phyloP scores from a whole-genome alignment of 2,888 invertebrate species.

The Trachelus tabidus region DNA sequence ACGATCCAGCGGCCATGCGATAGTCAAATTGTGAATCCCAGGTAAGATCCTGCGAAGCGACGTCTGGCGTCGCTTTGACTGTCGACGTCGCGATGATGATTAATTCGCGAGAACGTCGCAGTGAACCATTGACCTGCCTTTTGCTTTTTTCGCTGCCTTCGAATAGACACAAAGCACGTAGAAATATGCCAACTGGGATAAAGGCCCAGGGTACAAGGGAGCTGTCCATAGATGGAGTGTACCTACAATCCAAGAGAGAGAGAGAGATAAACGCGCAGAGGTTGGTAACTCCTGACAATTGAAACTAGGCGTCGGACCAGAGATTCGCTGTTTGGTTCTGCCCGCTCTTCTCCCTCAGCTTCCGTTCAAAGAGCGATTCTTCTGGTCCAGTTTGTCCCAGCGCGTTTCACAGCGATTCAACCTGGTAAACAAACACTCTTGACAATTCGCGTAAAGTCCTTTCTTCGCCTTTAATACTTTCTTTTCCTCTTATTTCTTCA shows the following conservation, averaged over 20 bases:
- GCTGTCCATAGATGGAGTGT: neutral
- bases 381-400: neutral
- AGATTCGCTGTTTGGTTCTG: conserved; percentile 14
- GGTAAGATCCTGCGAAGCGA: neutral
- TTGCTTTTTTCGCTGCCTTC: conserved; percentile 27
- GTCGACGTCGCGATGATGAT: neutral
- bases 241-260: neutral
- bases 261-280: neutral
- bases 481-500: neutral
- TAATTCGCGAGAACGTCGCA: neutral
- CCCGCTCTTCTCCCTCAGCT: conserved; percentile 5
- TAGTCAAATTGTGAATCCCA: neutral
- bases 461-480: neutral
- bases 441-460: neutral
- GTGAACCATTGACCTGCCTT: neutral
- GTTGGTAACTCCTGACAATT: neutral
- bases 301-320: conserved; percentile 6
- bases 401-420: neutral
- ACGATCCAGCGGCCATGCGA: neutral
- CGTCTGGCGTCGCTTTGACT: neutral
- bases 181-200: conserved; percentile 40
- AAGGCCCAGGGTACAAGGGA: neutral
- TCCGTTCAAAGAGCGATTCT: neutral
- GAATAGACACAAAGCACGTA: conserved; percentile 40
- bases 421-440: neutral